Evolutionary conservation across 92 coral and sea anemone genomes (phyloP), one percentile per base, ranked within the genome.

Genomic region (Epizoanthus illoricatus): DNA sequence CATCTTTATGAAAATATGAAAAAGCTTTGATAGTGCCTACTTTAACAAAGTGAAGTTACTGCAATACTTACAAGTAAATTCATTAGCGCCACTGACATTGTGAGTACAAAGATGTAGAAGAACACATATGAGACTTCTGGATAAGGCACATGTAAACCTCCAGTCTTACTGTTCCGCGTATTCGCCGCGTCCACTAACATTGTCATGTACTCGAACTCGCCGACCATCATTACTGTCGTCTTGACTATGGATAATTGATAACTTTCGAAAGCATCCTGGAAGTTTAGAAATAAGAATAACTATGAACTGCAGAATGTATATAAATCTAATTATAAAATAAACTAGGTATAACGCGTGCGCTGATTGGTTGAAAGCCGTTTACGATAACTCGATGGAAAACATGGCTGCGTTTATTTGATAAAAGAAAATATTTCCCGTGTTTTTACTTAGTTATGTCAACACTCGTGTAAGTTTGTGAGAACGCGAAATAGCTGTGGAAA

Each of bases 181-280:
- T 41, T 23, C 24, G 80, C 69, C 28, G 78, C 84, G 59, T 89
- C 88, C 39, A 93, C 84, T 63, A 93, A 83, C 23, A 89, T 64
- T 20, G 87, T 81, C 3, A 88, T 84, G 74, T 93, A 93, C 40
- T 92, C 98, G 19, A 89, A 74, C 91, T 93, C 98, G 12, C 98
- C 98, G 41, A 91, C 67, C 88, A 92, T 93, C 98, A 93, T 93
- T 18, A 89, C 95, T 11, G 98, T 89, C 11, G 92, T 92, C 86
- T 87, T 91, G 62, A 93, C 87, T 16, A 93, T 74, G 10, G 98
- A 67, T 40, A 64, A 75, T 40, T 87, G 90, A 49, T 81, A 74
- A 17, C 60, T 28, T 18, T 61, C 69, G 43, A 91, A 93, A 13
- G 98, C 86, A 0, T 69, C 91, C 98, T 93, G 81, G 20, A 74